Evolutionary conservation across 1,140 invertebrate genomes (phyloP), one percentile per base, ranked within the genome.

Genomic region (Diploscapter pachys): DNA sequence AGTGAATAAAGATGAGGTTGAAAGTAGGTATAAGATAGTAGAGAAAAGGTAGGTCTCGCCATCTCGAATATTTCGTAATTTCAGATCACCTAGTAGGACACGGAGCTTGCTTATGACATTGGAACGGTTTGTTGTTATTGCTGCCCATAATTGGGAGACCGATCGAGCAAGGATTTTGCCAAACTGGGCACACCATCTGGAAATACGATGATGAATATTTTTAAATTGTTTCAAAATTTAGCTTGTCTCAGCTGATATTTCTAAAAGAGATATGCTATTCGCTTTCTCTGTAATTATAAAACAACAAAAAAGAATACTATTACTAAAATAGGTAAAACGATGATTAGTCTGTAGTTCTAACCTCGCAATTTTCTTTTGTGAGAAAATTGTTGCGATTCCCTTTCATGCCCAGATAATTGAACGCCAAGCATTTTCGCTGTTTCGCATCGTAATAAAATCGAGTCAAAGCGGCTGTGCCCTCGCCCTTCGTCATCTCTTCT

Each of bases 81-180:
- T 31, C 31, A 31, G 31, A 31, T 31, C 1, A 31, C n/a, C 70
- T 65, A 5, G 62, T 31, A 8, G 57, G 57, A 53, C 80, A 81
- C 9, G 80, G 62, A 4, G 71, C 66, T 51, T 73, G 67, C 13
- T 68, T 67, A 51, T 75, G 62, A 63, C 80, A 81, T 11, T 61
- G 70, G 64, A 72, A 63, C 8, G 81, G 81, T 48, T 75, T 78
- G 31, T 65, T 48, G 31, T 1, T 31, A 31, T 73, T 59, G 3
- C 62, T 11, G 48, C 69, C 79, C 54, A 82, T 69, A 4, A 81
- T 69, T 4, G 81, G 81, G 50, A 79, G 66, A 8, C 81, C 81
- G n/a, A 78, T 70, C 4, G 77, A 64, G 62, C 81, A 82, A 4
- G 81, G 81, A 74, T 82, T 82, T 13, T 73, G 61, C 81, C 81